Base-by-base conservation (phyloP, 2,113 vertebrate genomes). In the Morone chrysops region DNA sequence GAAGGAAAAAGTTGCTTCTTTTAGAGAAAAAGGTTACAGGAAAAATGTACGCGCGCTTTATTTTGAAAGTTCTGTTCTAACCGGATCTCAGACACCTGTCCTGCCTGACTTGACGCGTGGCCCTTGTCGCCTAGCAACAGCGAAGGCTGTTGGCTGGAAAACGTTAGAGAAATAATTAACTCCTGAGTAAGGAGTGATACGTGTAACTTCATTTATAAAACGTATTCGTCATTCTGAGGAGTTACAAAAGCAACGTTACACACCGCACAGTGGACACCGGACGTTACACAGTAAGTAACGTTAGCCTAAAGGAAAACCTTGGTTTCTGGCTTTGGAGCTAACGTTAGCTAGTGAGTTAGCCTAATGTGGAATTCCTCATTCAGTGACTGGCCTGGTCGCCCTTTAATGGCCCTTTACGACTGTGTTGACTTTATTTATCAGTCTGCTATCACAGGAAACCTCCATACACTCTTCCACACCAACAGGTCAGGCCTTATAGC, bases 61-160 rank as follows among this genome's bases (percentile, higher is more conserved):
- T 67, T 74, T 74, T 81, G 62, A 74, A 74, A 50, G 2, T 25
- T 6, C 6, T 6, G 22, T 14, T 20, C 1, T 5, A 56, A 57
- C 40, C 51, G 62, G 63, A 77, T 36, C 3, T 56, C 40, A n/a
- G 5, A 12, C 20, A 8, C 14, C 1, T 4, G 2, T 10, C 25
- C 6, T 0, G 13, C 18, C 12, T 4, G 22, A 6, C 60, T 57
- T 73, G 40, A 66, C 8, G 10, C 18, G 2, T 2, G 12, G 4
- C 25, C 17, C 20, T 17, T 80, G 57, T 71, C 20, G 60, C 77
- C 43, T 60, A 81, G 83, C 77, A 80, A 85, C 72, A 50, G 63
- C 9, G 2, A 9, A 16, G 2, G 7, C 38, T 31, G 7, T 2
- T 50, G 22, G 45, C 12, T 68, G 65, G 0, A 13, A 36, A 69